Conservation (phyloP, 35 echinoderm and acorn worm genomes). For the Chiridota heheva region DNA sequence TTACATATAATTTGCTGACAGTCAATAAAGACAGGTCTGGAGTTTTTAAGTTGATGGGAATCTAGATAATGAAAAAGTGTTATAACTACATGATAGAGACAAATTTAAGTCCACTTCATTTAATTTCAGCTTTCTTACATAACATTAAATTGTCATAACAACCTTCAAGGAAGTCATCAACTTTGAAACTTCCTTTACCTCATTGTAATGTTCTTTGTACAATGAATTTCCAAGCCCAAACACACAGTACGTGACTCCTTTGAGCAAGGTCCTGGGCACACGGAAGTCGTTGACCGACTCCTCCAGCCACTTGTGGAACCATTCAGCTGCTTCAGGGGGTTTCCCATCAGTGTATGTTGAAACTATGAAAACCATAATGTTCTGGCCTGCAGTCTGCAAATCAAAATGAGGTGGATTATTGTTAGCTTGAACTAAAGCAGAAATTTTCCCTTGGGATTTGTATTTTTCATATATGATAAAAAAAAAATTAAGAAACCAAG, state of each 20-base stretch:
- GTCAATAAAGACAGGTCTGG: no score
- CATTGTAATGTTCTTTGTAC: slow-evolving; percentile 90
- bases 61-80: no score
- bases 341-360: slow-evolving; percentile 85
- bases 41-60: no score
- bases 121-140: neutral
- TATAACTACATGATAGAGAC: neutral
- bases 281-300: slow-evolving; percentile 87
- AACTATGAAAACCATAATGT: slow-evolving; percentile 52
- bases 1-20: no score
- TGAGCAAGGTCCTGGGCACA: slow-evolving; percentile 79
- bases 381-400: neutral
- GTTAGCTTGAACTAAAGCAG: neutral
- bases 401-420: neutral
- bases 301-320: slow-evolving; percentile 95
- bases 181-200: slow-evolving; percentile 21
- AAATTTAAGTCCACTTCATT: neutral
- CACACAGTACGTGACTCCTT: slow-evolving; percentile 71
- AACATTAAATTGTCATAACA: neutral
- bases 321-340: slow-evolving; percentile 72
- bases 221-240: slow-evolving; percentile 98
- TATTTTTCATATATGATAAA: no score
- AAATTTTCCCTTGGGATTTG: no score
- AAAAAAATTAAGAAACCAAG: no score
- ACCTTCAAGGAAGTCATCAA: neutral